Evolutionary conservation across 2,113 vertebrate species (phyloP), one percentile per base, ranked within the genome.

Genomic region (Struthio camelus): DNA sequence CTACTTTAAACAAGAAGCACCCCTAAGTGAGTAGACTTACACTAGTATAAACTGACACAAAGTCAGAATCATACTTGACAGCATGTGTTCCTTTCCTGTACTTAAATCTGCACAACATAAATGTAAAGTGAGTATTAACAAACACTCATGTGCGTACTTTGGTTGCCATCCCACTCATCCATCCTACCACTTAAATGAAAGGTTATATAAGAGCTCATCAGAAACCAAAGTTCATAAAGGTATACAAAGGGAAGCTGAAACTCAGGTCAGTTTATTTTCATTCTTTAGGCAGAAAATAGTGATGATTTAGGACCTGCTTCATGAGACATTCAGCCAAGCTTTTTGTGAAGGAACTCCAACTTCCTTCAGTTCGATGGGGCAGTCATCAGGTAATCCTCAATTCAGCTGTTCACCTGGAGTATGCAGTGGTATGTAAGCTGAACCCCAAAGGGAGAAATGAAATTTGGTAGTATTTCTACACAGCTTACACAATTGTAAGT

Each of bases 401-500:
- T 42, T 34, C 53, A 88, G 50, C 17, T 42, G 7, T 22, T 53
- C 54, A 58, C 24, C 4, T 1, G 4, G 5, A 25, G 9, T 3
- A 1, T 24, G 30, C 42, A 46, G 7, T 40, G 48, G 32, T 24
- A 84, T 46, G 12, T 42, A 64, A 9, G 6, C 15, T 67, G 42
- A 28, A 42, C 6, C 32, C 30, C 24, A 61, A 40, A 10, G 16
- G 38, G 4, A 90, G 27, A 65, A 87, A 79, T 78, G 11, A 86
- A 65, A n/a, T 58, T 51, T 53, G 17, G 11, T 80, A 83, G n/a
- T 3, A 2, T 51, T 38, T 42, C 51, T 24, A 42, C 5, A 15
- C 15, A 2, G 0, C 28, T 91, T 80, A 7, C 17, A 36, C 0
- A 10, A 7, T 4, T 59, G 58, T 10, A 4, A 42, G 11, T 4